Percentiles rank a stretch among this genome's conserved stretches.
Conservation (phyloP, 2,888 invertebrate genomes). For the Oligia fasciuncula region DNA sequence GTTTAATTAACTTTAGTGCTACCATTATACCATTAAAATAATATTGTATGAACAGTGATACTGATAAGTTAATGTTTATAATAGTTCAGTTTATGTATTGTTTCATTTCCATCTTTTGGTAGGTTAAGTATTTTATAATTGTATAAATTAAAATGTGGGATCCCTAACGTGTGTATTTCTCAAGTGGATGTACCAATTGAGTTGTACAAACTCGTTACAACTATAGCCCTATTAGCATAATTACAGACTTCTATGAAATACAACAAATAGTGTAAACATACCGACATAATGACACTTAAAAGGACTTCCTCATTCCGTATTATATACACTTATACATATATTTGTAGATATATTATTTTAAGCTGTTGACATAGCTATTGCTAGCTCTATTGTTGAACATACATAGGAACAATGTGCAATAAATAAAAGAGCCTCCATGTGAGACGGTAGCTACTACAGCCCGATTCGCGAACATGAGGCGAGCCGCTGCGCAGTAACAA, state of each 20-base stretch:
- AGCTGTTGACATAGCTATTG: background rate
- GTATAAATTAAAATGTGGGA: slow-evolving; percentile 9
- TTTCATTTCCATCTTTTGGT: slow-evolving; percentile 21
- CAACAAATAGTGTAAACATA: slow-evolving; percentile 21
- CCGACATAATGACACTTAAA: slow-evolving; percentile 9
- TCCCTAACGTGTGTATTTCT: slow-evolving; percentile 12
- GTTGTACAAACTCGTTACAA: background rate
- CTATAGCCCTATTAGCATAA: slow-evolving; percentile 23
- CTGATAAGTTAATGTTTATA: background rate
- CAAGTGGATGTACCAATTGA: background rate
- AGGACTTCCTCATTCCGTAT: slow-evolving; percentile 34
- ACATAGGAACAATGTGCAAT: background rate
- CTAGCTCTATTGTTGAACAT: background rate
- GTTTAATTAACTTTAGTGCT: slow-evolving; percentile 33
- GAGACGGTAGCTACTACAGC: background rate
- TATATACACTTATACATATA: background rate
- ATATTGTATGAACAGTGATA: background rate
- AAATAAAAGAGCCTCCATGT: background rate
- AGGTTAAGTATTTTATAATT: background rate
- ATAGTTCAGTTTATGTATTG: slow-evolving; percentile 9
- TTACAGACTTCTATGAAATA: slow-evolving; percentile 20
- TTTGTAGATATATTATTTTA: background rate
- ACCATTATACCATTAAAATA: slow-evolving; percentile 19
- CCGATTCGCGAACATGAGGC: background rate
- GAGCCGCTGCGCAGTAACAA: background rate